phyloP scores from a whole-genome alignment of 2,888 invertebrate species.

The Dynastes tityus region DNA sequence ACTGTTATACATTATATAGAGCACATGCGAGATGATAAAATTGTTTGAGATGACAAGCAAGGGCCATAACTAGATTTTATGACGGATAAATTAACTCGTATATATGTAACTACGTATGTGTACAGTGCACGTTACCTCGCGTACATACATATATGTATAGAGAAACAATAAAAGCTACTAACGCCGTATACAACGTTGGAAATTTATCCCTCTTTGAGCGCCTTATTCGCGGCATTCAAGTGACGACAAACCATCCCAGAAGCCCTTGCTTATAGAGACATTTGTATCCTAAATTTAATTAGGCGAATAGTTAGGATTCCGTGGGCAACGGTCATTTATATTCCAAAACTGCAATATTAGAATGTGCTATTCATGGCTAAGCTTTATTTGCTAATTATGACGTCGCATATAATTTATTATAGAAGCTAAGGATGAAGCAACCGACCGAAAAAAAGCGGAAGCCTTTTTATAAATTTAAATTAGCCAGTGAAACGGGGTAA shows the following conservation, averaged over 20 bases:
- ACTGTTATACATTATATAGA: not conserved
- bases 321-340: slow-evolving; percentile 61
- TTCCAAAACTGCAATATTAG: slow-evolving; percentile 51
- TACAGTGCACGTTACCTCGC: not conserved
- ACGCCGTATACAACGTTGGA: not conserved
- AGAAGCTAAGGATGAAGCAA: slow-evolving; percentile 4
- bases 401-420: slow-evolving; percentile 26
- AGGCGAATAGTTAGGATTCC: slow-evolving; percentile 62
- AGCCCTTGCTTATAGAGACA: slow-evolving; percentile 40
- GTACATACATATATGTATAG: not conserved
- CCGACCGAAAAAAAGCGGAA: not conserved
- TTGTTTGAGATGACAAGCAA: slow-evolving; percentile 13
- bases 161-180: not conserved
- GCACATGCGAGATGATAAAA: slow-evolving; percentile 21
- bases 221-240: slow-evolving; percentile 24
- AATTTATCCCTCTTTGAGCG: not conserved
- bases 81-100: slow-evolving; percentile 6
- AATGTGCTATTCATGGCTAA: slow-evolving; percentile 32
- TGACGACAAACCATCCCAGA: not conserved
- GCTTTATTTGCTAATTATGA: slow-evolving; percentile 43
- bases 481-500: slow-evolving; percentile 29
- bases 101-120: not conserved
- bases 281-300: slow-evolving; percentile 61
- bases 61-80: slow-evolving; percentile 42
- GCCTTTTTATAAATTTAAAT: slow-evolving; percentile 42